These are phyloP conservation scores for Chrysemys picta DNA, from an alignment of 2,113 vertebrate species.

Conservation along the genomic window DNA sequence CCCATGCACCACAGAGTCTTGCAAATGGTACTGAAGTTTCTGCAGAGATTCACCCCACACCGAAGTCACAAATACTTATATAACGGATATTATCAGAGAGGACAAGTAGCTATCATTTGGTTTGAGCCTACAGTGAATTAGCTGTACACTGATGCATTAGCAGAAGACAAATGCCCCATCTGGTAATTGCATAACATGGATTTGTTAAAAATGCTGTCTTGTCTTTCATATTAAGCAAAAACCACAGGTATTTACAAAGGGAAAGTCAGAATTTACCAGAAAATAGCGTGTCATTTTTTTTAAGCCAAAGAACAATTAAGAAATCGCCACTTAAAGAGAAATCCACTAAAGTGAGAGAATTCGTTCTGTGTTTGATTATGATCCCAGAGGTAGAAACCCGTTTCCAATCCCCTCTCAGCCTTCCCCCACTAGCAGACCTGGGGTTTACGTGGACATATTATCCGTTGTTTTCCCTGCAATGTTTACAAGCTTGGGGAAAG, in stretches of 20 bases:
- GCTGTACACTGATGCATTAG: background rate
- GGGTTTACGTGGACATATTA: background rate
- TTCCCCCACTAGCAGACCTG: background rate
- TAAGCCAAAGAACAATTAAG: background rate
- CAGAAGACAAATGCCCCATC: background rate
- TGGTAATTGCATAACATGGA: background rate
- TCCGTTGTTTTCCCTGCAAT: background rate
- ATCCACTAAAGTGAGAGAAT: fast-evolving
- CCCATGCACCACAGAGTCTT: background rate
- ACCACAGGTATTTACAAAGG: background rate
- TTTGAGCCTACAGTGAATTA: too few relatives aligned
- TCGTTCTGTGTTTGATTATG: fast-evolving
- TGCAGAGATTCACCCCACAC: background rate
- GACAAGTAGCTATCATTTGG: background rate
- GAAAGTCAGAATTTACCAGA: background rate
- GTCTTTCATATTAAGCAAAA: background rate
- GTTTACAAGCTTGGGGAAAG: background rate
- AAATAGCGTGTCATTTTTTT: background rate
- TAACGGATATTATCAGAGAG: background rate
- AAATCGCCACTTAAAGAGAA: background rate
- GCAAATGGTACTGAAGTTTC: background rate
- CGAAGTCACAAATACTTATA: background rate
- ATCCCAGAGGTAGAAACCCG: background rate
- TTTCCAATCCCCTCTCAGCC: background rate
- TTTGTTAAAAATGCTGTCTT: background rate